Conservation (phyloP, 2,113 vertebrate species). For the Aplodontia rufa region DNA sequence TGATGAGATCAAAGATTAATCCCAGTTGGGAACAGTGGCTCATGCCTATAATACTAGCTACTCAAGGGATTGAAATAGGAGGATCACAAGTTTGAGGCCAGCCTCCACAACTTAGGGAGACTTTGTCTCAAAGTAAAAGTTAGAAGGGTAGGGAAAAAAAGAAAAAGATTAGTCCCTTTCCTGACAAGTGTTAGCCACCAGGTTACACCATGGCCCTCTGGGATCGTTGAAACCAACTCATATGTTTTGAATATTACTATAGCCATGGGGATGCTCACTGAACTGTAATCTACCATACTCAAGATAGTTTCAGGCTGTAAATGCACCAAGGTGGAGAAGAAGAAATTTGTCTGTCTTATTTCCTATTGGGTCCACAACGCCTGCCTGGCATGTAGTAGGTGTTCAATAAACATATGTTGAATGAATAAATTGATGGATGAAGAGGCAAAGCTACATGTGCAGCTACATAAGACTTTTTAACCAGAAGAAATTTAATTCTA, state of each 20-base stretch:
- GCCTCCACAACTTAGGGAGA: no score
- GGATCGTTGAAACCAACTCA: background rate
- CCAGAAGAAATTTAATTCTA: background rate
- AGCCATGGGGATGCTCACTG: background rate
- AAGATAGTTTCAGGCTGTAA: conserved; percentile 31
- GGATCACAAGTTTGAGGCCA: no score
- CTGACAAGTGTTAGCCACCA: background rate
- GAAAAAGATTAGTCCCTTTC: background rate
- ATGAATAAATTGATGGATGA: background rate
- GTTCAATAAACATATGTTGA: background rate
- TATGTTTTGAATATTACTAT: conserved; percentile 28
- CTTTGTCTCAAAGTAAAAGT: no score
- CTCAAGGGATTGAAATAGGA: no score
- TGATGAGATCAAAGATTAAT: background rate
- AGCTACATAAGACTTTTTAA: conserved; percentile 17
- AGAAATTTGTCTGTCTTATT: background rate
- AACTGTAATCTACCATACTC: background rate
- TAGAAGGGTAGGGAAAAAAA: no score
- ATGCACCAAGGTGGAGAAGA: background rate
- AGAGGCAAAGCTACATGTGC: background rate
- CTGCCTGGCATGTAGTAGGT: background rate
- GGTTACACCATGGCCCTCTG: background rate
- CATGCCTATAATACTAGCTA: no score
- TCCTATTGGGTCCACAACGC: background rate
- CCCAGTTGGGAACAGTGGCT: no score